These are phyloP conservation scores for Rutpela maculata DNA, from an alignment of 2,888 invertebrate species.

Conservation along the genomic window DNA sequence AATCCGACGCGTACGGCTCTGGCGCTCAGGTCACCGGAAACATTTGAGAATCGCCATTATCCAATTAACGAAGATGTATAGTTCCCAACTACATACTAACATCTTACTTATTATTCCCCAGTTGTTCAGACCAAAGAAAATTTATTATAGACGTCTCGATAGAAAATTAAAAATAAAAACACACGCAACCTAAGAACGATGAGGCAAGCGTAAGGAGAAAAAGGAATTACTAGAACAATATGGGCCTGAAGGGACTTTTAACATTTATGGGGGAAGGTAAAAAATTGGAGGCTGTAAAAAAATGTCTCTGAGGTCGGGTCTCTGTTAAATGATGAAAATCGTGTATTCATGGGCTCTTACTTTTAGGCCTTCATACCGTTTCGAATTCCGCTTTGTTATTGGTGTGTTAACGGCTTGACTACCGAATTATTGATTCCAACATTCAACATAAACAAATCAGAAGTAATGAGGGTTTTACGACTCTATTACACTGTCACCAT, in stretches of 20 bases:
- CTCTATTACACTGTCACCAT: background rate
- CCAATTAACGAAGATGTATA: conserved; percentile 59
- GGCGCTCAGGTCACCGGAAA: conserved; percentile 53
- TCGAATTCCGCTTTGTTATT: background rate
- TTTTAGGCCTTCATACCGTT: background rate
- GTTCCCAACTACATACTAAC: conserved; percentile 52
- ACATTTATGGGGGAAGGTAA: conserved; percentile 31
- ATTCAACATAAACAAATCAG: background rate
- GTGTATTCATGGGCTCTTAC: background rate
- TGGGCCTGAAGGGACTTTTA: conserved; percentile 35
- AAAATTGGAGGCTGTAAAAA: conserved; percentile 30
- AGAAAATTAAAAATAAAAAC: conserved; percentile 56
- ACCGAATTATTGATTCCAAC: conserved; percentile 1
- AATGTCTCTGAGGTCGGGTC: conserved; percentile 26
- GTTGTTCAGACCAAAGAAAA: conserved; percentile 47
- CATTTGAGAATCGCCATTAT: conserved; percentile 58
- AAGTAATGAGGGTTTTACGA: background rate
- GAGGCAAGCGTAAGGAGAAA: background rate
- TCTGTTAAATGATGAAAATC: conserved; percentile 22
- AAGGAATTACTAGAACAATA: conserved; percentile 14
- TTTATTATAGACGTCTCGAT: conserved; percentile 48
- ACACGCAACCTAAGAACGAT: conserved; percentile 43
- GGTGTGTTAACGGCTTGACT: background rate
- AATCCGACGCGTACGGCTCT: conserved; percentile 34
- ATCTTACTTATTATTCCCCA: conserved; percentile 55